phyloP scores from a whole-genome alignment of 2,888 invertebrate genomes.

The Agrochola litura region DNA sequence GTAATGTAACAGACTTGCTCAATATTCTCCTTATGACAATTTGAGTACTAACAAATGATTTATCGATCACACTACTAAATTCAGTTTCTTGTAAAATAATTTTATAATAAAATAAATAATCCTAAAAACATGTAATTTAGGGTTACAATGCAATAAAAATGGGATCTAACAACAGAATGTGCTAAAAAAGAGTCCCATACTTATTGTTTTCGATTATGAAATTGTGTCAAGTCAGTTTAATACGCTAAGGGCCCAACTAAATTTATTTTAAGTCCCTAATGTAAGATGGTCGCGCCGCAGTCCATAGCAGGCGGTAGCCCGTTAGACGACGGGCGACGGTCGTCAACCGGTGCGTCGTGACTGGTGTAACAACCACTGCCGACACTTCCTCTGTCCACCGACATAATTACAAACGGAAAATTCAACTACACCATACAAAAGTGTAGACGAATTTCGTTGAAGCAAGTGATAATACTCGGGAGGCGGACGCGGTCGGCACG shows the following conservation, averaged over 20 bases:
- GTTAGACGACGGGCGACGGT: constrained; percentile 82
- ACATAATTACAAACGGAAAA: constrained; percentile 89
- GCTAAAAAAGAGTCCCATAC: neutral
- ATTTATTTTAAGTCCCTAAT: constrained; percentile 75
- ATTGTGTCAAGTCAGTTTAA: constrained; percentile 24
- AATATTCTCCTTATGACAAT: constrained; percentile 34
- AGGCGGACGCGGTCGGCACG: constrained; percentile 72
- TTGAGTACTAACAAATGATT: constrained; percentile 34
- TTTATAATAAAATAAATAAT: constrained; percentile 4
- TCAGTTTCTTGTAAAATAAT: neutral
- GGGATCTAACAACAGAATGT: neutral
- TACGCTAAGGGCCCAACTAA: constrained; percentile 48
- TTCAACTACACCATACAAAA: constrained; percentile 85
- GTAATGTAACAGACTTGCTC: constrained; percentile 28
- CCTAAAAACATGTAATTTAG: neutral
- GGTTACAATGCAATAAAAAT: neutral
- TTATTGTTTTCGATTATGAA: constrained; percentile 4
- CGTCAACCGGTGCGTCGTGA: constrained; percentile 86
- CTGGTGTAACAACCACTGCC: constrained; percentile 83
- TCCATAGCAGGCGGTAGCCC: constrained; percentile 82
- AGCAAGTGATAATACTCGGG: constrained; percentile 72
- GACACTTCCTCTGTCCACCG: constrained; percentile 86
- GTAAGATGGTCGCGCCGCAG: constrained; percentile 82
- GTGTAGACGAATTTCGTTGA: constrained; percentile 83
- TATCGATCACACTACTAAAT: constrained; percentile 20